Conservation (phyloP, 2,113 vertebrate genomes). For the Pyxicephalus adspersus region DNA sequence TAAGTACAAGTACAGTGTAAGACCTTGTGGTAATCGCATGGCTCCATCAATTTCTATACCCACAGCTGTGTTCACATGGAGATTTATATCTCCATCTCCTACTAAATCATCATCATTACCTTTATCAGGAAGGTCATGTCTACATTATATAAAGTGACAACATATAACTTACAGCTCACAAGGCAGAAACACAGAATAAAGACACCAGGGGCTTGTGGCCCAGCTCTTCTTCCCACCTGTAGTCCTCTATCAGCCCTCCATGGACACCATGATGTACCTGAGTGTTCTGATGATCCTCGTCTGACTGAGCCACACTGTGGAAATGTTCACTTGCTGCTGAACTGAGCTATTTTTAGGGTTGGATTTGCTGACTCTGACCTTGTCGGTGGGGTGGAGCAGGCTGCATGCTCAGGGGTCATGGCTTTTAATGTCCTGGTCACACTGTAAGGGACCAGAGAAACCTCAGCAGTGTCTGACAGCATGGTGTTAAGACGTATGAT, state of each 20-base stretch:
- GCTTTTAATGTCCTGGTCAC: conserved; percentile 20
- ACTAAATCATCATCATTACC: too few relatives aligned
- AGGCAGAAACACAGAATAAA: too few relatives aligned
- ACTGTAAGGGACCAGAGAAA: not conserved
- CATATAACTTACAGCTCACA: too few relatives aligned
- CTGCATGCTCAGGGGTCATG: conserved; percentile 16
- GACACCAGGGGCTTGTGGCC: not conserved
- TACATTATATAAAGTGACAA: too few relatives aligned
- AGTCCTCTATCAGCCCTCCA: not conserved
- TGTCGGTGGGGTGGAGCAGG: conserved; percentile 38
- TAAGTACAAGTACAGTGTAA: too few relatives aligned
- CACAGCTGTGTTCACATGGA: too few relatives aligned
- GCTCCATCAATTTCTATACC: too few relatives aligned
- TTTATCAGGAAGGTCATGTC: too few relatives aligned
- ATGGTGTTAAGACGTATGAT: not conserved
- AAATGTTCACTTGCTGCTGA: not conserved
- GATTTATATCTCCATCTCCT: too few relatives aligned
- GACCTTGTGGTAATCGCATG: too few relatives aligned
- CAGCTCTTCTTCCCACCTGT: not conserved
- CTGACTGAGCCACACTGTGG: conserved; percentile 6
- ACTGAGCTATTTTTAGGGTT: conserved; percentile 46
- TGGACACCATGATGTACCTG: conserved; percentile 35
- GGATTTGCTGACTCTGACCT: conserved; percentile 56
- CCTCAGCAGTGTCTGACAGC: not conserved
- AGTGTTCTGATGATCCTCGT: conserved; percentile 5